phyloP scores from a whole-genome alignment of 2,797 vertebrate genomes.

The Catostomus latipinnis region DNA sequence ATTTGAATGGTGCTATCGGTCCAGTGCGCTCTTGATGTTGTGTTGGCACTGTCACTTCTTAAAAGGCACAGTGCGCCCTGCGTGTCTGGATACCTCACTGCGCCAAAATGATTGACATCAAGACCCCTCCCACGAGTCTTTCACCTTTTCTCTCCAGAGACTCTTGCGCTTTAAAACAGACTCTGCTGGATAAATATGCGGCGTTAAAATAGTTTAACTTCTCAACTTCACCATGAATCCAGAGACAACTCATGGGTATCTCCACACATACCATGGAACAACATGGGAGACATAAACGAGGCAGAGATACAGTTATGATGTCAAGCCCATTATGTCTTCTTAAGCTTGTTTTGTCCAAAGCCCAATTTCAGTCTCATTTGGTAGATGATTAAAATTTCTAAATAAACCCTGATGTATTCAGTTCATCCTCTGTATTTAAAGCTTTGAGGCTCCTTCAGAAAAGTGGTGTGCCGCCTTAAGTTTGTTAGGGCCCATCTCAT shows the following conservation, averaged over 20 bases:
- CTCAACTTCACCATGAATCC: not conserved
- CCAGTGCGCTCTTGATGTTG: slow-evolving; percentile 32
- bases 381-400: slow-evolving; percentile 46
- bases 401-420: slow-evolving; percentile 55
- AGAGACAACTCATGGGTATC: not conserved
- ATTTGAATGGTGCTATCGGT: not conserved
- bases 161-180: not conserved
- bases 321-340: not conserved
- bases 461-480: slow-evolving; percentile 67
- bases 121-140: slow-evolving; percentile 35
- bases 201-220: not conserved
- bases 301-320: slow-evolving; percentile 1
- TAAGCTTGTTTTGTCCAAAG: slow-evolving; percentile 26
- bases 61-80: slow-evolving; percentile 66
- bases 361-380: slow-evolving; percentile 21
- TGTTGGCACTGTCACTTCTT: slow-evolving; percentile 57
- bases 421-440: slow-evolving; percentile 70
- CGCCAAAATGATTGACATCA: slow-evolving; percentile 14
- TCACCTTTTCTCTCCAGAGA: slow-evolving; percentile 17
- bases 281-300: not conserved
- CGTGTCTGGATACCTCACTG: slow-evolving; percentile 45
- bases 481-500: slow-evolving; percentile 55
- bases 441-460: slow-evolving; percentile 53
- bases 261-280: not conserved
- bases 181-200: not conserved